Evolutionary conservation across 2,888 invertebrate species (phyloP).

Genomic region (Endomychus coccineus): DNA sequence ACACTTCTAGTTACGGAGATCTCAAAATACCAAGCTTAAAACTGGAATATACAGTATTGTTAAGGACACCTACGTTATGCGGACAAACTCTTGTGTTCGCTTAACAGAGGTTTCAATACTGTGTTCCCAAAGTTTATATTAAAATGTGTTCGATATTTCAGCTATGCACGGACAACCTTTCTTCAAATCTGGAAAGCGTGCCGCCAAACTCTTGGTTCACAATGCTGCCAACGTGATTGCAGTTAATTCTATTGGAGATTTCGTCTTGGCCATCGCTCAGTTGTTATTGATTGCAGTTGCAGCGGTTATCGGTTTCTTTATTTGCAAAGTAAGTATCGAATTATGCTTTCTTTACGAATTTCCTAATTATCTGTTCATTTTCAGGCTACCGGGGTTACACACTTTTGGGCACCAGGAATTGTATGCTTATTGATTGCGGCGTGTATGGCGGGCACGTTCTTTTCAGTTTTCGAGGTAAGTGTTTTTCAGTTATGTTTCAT

Average conservation of each 20-base stretch:
- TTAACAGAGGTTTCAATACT: no score
- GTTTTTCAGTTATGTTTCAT: no score
- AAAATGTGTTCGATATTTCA: slow-evolving; percentile 21
- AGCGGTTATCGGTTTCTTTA: neutral
- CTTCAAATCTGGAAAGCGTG: slow-evolving; percentile 30
- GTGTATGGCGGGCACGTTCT: slow-evolving; percentile 19
- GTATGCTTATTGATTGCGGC: slow-evolving; percentile 16
- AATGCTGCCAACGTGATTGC: slow-evolving; percentile 27
- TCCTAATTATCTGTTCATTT: slow-evolving; percentile 2
- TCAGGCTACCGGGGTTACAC: slow-evolving; percentile 7
- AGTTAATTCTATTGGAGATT: slow-evolving; percentile 30
- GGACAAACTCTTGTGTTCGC: no score
- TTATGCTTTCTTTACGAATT: neutral
- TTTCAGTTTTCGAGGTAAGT: slow-evolving; percentile 24
- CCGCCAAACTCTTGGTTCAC: slow-evolving; percentile 27
- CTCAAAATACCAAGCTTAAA: no score
- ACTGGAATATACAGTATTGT: no score
- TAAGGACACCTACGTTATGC: no score
- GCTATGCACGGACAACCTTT: slow-evolving; percentile 31
- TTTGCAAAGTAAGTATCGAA: slow-evolving; percentile 10
- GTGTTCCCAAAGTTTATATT: no score
- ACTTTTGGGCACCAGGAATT: slow-evolving; percentile 3
- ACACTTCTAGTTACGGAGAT: no score
- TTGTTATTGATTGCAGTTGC: slow-evolving; percentile 23
- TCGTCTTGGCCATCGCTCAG: slow-evolving; percentile 27